These are phyloP conservation scores for Periparus ater DNA, from an alignment of 2,797 vertebrate species.

Conservation along the genomic window DNA sequence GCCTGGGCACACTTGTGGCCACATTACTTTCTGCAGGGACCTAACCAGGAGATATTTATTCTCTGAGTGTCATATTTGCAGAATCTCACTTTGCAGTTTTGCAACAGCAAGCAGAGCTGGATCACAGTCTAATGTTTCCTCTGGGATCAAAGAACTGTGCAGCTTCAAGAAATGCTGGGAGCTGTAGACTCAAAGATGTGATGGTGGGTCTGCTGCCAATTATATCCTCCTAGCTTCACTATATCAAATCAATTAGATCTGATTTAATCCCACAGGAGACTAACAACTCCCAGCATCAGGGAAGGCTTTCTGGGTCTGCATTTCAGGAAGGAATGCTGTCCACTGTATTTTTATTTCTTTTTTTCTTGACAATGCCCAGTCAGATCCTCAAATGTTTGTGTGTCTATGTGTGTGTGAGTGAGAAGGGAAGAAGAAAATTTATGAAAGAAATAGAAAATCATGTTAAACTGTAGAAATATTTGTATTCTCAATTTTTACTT, in stretches of 20 bases:
- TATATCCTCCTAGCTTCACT: neutral
- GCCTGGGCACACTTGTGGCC: neutral
- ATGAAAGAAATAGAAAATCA: neutral
- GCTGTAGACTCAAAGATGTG: constrained; percentile 1
- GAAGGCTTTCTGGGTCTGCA: neutral
- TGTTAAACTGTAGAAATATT: neutral
- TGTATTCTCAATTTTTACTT: neutral
- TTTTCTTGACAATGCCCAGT: neutral
- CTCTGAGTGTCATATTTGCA: neutral
- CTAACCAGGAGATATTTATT: neutral
- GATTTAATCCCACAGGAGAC: neutral
- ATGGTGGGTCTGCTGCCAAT: constrained; percentile 8
- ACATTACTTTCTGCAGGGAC: neutral
- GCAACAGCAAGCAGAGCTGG: neutral
- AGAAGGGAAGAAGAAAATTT: neutral
- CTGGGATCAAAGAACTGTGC: constrained; percentile 29
- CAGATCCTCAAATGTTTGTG: neutral
- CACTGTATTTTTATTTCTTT: neutral
- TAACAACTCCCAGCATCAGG: neutral
- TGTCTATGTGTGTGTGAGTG: neutral
- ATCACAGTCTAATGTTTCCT: neutral
- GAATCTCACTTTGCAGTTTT: neutral
- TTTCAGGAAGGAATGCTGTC: neutral
- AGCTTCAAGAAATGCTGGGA: constrained; percentile 22
- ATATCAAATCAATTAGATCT: neutral